Base-by-base conservation (phyloP, 1,140 invertebrate genomes). In the Drosophila subobscura region DNA sequence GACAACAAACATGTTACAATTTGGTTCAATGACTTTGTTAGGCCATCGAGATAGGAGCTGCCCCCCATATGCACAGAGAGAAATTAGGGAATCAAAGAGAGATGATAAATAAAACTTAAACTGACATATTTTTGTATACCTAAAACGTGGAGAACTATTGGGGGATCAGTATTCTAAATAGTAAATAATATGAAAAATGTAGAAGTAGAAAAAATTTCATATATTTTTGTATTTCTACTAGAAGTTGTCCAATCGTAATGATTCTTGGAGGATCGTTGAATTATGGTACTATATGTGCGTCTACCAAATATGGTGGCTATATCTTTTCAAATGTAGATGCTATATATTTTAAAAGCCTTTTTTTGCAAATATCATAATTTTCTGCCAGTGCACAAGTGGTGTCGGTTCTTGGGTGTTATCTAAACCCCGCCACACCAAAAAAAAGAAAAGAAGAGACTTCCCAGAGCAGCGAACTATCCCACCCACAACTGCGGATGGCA, bases 1-100 rank as follows among this genome's bases (percentile, higher is more conserved):
- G 78, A 83, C 81, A 86, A 81, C 81, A 85, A 86, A 80, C 81
- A 81, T 80, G 79, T 85, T 86, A 85, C 81, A 85, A 86, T 85
- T 85, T 85, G 81, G 81, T 85, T 85, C 81, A 85, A 85, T 81
- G 81, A 85, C 81, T 85, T 86, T 81, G 77, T 61, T 75, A 66
- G 72, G 67, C 83, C 77, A 86, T 77, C 78, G 76, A 73, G 77
- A 73, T 67, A 72, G 59, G 42, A 47, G 16, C 42, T 12, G 16
- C 16, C 16, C 33, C 33, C 33, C 40, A 3, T 29, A 12, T 64
- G 52, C 71, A 73, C 70, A 27, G 16, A 10, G 10, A 58, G 47
- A 74, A 57, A 64, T 27, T 20, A 3, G 4, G 0, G 4, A 27
- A 22, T 47, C 33, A 22, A 27, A 6, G 20, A n/a, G 4, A 5